Base-by-base conservation (phyloP, 1,140 invertebrate genomes). In the Drosophila kikkawai region DNA sequence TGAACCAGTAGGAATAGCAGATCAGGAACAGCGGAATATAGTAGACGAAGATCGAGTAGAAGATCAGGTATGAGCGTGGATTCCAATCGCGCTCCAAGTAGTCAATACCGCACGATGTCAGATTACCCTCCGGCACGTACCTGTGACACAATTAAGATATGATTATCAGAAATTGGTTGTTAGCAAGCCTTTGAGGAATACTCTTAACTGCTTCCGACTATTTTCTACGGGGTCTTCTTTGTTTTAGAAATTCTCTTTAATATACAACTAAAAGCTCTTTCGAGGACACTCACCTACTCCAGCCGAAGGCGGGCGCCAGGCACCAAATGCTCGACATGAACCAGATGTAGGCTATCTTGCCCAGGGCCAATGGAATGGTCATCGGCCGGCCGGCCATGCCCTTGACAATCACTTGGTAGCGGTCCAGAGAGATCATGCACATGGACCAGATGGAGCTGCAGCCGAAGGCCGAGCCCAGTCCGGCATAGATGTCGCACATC, bases 341-440 rank as follows among this genome's bases (percentile, higher is more conserved):
- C 96, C 96, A 97, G 51, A 96, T 95, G 17, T 94, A 93, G 5
- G 96, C 86, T 22, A 97, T 95, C 82, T 95, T 94, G 7, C 96
- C 80, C 63, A 96, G 92, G 41, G 96, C 95, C 77, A 94, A 94
- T 48, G 95, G 95, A 80, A 95, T 95, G 42, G 95, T 96, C 93
- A 97, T 93, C 22, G 95, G 95, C 68, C 94, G 95, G 4, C 94
- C 95, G 12, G 95, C 94, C 79, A 96, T 94, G 80, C 95, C 94
- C 91, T 96, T 97, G 36, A 97, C 96, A 91, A 98, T 98, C 50
- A 98, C 97, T 85, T 97, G 96, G 94, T 97, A 98, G 81, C 97
- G 95, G 92, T 98, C 97, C 70, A 97, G 95, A 47, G 97, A 96
- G 73, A 98, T 97, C 94, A 96, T 95, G 2, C 96, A 96, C 96